Evolutionary conservation across 2,797 vertebrate species (phyloP).

Genomic region (Pipistrellus kuhlii): DNA sequence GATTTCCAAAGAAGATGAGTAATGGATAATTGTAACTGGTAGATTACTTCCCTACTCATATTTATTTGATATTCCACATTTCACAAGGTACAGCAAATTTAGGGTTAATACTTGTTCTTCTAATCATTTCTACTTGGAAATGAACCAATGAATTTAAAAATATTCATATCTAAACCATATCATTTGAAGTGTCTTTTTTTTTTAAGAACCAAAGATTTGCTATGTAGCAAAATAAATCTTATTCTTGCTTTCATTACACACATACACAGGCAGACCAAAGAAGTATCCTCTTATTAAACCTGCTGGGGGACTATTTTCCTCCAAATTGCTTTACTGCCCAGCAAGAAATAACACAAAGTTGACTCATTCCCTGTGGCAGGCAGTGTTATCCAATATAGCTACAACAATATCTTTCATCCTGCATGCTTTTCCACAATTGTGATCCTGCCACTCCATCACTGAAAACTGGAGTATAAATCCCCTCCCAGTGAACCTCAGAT

Average conservation of each 20-base stretch:
- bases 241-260: slow-evolving; percentile 34
- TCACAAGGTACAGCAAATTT: background rate
- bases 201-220: background rate
- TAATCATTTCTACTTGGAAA: slow-evolving; percentile 40
- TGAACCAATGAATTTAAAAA: slow-evolving; percentile 44
- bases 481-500: background rate
- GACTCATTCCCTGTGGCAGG: slow-evolving; percentile 18
- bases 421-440: background rate
- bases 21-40: background rate
- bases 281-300: slow-evolving; percentile 27
- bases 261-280: background rate
- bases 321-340: slow-evolving; percentile 49
- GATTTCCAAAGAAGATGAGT: slow-evolving; percentile 26
- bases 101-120: slow-evolving; percentile 37
- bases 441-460: background rate
- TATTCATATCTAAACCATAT: slow-evolving; percentile 40
- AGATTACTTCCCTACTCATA: background rate
- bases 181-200: slow-evolving; percentile 35
- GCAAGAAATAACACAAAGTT: slow-evolving; percentile 5
- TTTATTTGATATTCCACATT: background rate
- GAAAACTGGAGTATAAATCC: background rate
- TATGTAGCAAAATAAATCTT: slow-evolving; percentile 1
- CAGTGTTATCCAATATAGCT: background rate
- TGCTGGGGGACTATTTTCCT: background rate
- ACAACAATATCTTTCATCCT: background rate